Conservation (phyloP, 2,888 invertebrate genomes). For the Galeruca laticollis region DNA sequence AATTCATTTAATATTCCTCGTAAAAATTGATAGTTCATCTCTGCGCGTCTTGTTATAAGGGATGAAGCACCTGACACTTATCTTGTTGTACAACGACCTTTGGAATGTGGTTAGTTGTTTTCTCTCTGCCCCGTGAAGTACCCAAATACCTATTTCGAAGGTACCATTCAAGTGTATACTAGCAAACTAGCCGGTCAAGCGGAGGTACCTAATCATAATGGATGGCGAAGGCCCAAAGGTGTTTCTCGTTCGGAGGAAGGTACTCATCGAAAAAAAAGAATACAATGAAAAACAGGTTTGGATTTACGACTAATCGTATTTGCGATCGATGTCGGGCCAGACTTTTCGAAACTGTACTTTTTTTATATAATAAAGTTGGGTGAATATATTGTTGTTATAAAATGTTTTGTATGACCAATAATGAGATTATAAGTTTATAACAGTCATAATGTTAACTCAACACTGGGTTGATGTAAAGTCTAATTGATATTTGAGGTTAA, state of each 20-base stretch:
- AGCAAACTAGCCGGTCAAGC: conserved; percentile 19
- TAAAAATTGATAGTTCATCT: conserved; percentile 12
- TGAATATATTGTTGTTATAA: too few relatives aligned
- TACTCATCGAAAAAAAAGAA: neutral
- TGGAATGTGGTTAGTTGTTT: conserved; percentile 53
- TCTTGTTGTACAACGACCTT: conserved; percentile 59
- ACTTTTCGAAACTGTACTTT: conserved; percentile 4
- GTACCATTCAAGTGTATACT: conserved; percentile 20
- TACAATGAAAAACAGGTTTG: conserved; percentile 14
- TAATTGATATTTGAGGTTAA: too few relatives aligned
- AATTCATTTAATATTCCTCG: neutral
- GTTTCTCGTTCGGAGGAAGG: conserved; percentile 16
- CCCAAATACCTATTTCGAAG: conserved; percentile 32
- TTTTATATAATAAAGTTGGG: neutral
- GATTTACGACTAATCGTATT: conserved; percentile 22
- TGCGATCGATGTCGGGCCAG: neutral
- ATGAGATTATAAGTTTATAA: too few relatives aligned
- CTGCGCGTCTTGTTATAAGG: conserved; percentile 44
- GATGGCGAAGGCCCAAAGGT: conserved; percentile 31
- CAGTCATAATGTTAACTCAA: too few relatives aligned
- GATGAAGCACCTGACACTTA: conserved; percentile 55
- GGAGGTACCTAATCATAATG: conserved; percentile 34
- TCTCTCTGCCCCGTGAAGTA: conserved; percentile 26
- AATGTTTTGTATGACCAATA: too few relatives aligned
- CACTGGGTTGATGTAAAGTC: too few relatives aligned